phyloP scores from a whole-genome alignment of 2,113 vertebrate genomes.

The Halcyon malimbica region DNA sequence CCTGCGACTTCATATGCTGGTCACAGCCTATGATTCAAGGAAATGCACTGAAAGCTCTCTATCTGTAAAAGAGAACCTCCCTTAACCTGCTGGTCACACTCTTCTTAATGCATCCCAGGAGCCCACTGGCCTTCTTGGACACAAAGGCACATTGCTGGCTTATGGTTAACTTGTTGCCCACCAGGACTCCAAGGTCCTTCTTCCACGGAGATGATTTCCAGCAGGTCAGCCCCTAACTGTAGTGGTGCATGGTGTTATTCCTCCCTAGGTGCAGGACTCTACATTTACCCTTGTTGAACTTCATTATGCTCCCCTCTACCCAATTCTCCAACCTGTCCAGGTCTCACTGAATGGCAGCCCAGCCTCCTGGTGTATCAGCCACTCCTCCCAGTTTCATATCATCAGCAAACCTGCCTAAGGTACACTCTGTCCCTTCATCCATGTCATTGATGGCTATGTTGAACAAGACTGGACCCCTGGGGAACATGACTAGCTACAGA shows the following conservation, averaged over 20 bases:
- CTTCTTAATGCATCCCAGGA: too few relatives aligned
- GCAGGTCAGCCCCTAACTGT: background rate
- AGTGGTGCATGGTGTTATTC: background rate
- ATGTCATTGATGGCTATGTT: background rate
- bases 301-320: background rate
- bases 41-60: background rate
- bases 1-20: background rate
- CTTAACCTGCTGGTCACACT: too few relatives aligned
- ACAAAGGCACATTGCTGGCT: too few relatives aligned
- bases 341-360: background rate
- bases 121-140: too few relatives aligned
- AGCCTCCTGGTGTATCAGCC: background rate
- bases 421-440: background rate
- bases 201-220: background rate
- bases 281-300: background rate
- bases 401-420: background rate
- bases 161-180: background rate
- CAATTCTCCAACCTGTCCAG: background rate
- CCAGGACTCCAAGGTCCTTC: background rate
- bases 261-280: background rate
- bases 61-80: background rate
- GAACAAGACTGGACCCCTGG: background rate
- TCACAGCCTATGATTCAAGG: background rate
- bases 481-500: background rate
- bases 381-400: background rate